Conservation (phyloP, 2,113 vertebrate genomes). For the Petaurus breviceps region DNA sequence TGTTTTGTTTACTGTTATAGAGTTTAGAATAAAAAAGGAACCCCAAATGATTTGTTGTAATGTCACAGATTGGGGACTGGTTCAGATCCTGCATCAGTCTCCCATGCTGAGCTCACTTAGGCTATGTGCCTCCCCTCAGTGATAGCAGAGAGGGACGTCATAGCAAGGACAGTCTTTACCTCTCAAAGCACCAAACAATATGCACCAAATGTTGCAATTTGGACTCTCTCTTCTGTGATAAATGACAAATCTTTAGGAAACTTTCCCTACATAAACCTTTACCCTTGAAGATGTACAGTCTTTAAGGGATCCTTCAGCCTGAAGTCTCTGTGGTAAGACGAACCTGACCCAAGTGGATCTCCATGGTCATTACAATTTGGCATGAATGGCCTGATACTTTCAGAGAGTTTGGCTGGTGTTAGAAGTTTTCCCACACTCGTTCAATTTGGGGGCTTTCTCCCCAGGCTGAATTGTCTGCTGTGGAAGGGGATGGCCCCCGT, state of each 20-base stretch:
- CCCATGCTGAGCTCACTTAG: not conserved
- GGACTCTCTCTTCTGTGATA: not conserved
- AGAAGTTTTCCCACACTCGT: conserved; percentile 44
- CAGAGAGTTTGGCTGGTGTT: conserved; percentile 19
- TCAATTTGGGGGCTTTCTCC: conserved; percentile 1
- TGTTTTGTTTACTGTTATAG: not conserved
- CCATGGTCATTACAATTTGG: not conserved
- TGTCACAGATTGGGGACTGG: not conserved
- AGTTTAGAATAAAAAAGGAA: not conserved
- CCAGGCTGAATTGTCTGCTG: conserved; percentile 12
- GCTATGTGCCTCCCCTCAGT: not conserved
- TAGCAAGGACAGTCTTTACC: too few species aligned
- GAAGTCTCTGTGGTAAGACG: not conserved
- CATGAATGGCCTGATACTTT: conserved; percentile 26
- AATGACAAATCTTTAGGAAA: not conserved
- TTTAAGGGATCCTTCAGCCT: not conserved
- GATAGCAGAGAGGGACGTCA: not conserved
- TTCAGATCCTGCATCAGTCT: not conserved
- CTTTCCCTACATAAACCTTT: not conserved
- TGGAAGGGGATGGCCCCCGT: conserved; percentile 63
- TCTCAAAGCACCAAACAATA: not conserved
- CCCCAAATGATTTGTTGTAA: not conserved
- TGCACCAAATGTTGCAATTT: not conserved
- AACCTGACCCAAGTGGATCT: not conserved
- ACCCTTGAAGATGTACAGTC: not conserved